Percentiles rank a stretch among this genome's conserved stretches.
phyloP scores from a whole-genome alignment of 1,140 invertebrate species.

The Vanessa tameamea region DNA sequence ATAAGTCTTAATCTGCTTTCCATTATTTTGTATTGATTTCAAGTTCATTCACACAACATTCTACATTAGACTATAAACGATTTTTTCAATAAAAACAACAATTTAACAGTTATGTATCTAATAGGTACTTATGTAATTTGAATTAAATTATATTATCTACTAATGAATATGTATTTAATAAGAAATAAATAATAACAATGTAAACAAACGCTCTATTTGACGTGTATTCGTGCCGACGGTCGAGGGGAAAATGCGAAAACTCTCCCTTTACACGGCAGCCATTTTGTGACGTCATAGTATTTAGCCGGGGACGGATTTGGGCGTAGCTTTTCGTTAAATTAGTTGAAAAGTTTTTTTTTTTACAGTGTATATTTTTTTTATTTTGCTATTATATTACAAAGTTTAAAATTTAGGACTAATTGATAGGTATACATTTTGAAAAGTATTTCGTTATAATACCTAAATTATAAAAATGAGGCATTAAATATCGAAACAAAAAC shows the following conservation, averaged over 20 bases:
- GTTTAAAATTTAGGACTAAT: background rate
- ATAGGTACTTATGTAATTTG: too few relatives aligned
- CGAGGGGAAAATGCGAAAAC: constrained; percentile 76
- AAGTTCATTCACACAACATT: too few relatives aligned
- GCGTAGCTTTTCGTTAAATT: constrained; percentile 4
- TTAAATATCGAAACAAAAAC: too few relatives aligned
- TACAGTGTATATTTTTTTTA: background rate
- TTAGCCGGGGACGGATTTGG: constrained; percentile 57
- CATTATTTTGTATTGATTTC: too few relatives aligned
- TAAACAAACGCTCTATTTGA: constrained; percentile 23
- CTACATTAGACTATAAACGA: too few relatives aligned
- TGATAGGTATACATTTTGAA: background rate
- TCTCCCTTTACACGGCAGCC: constrained; percentile 65
- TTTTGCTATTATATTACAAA: background rate
- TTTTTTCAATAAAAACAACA: too few relatives aligned
- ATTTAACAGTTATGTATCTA: too few relatives aligned
- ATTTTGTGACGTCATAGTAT: constrained; percentile 71
- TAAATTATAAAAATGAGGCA: too few relatives aligned
- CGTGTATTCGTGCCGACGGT: constrained; percentile 47
- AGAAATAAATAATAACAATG: constrained; percentile 7
- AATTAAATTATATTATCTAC: too few relatives aligned
- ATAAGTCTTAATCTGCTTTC: too few relatives aligned
- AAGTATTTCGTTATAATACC: too few relatives aligned
- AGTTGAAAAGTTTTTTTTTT: too few relatives aligned
- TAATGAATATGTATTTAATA: background rate